Conservation (phyloP, 2,888 invertebrate species). For the Sisyra terminalis region DNA sequence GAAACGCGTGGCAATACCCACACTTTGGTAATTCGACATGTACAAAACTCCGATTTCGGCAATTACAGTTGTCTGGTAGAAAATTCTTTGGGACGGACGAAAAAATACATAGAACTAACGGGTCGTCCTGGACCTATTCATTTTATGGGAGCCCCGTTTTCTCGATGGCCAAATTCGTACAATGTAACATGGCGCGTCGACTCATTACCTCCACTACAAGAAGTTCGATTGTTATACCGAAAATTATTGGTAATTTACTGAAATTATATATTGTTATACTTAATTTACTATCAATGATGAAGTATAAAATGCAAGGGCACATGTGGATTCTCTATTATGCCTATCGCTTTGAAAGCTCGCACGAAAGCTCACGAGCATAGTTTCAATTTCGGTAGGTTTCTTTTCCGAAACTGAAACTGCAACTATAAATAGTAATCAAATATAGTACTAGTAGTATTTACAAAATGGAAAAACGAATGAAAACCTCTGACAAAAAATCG, state of each 20-base stretch:
- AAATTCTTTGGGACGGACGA: conserved; percentile 33
- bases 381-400: no score
- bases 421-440: no score
- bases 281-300: no score
- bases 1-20: conserved; percentile 39
- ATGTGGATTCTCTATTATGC: no score
- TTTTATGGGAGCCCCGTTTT: conserved; percentile 40
- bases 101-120: conserved; percentile 43
- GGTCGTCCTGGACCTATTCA: conserved; percentile 46
- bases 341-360: no score
- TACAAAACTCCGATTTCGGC: conserved; percentile 23
- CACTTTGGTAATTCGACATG: conserved; percentile 37
- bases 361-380: no score
- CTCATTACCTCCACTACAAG: conserved; percentile 43
- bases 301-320: no score
- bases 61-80: conserved; percentile 33
- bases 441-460: no score
- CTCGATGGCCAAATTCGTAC: conserved; percentile 40
- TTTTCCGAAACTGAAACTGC: no score
- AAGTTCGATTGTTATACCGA: conserved; percentile 44
- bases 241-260: conserved; percentile 34
- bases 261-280: no score
- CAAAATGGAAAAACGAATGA: no score
- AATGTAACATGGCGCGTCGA: conserved; percentile 49
- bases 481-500: no score